These are phyloP conservation scores for Volucella zonaria DNA, from an alignment of 2,888 invertebrate genomes.

Conservation along the genomic window DNA sequence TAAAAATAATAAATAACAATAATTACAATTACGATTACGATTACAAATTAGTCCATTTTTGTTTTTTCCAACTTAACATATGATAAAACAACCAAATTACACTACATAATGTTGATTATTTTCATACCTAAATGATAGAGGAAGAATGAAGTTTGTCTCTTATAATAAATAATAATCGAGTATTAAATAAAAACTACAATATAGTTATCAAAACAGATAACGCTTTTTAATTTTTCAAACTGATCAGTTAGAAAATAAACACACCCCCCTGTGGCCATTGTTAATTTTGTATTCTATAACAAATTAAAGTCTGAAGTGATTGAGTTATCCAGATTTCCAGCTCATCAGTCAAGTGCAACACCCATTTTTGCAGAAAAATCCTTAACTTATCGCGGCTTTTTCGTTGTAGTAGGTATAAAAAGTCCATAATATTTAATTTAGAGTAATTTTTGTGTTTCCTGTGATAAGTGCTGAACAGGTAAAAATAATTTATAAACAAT, in stretches of 20 bases:
- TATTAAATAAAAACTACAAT: conserved; percentile 72
- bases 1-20: conserved; percentile 18
- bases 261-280: too few species aligned
- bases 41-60: conserved; percentile 7
- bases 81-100: conserved; percentile 51
- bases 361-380: too few species aligned
- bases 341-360: too few species aligned
- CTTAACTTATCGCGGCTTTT: too few species aligned
- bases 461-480: too few species aligned
- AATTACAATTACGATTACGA: conserved; percentile 27
- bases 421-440: too few species aligned
- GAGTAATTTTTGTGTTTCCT: too few species aligned
- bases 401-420: too few species aligned
- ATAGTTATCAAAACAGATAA: conserved; percentile 58
- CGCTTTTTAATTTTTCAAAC: conserved; percentile 8
- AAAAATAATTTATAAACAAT: too few species aligned
- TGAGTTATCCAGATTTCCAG: too few species aligned
- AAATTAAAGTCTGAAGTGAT: too few species aligned
- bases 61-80: conserved; percentile 43
- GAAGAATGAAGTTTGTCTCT: conserved; percentile 62
- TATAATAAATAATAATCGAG: conserved; percentile 65
- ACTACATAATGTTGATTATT: conserved; percentile 71
- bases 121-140: conserved; percentile 66
- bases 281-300: too few species aligned
- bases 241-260: neutral